Evolutionary conservation across 2,888 invertebrate species (phyloP).

Genomic region (Drosophila conformis): DNA sequence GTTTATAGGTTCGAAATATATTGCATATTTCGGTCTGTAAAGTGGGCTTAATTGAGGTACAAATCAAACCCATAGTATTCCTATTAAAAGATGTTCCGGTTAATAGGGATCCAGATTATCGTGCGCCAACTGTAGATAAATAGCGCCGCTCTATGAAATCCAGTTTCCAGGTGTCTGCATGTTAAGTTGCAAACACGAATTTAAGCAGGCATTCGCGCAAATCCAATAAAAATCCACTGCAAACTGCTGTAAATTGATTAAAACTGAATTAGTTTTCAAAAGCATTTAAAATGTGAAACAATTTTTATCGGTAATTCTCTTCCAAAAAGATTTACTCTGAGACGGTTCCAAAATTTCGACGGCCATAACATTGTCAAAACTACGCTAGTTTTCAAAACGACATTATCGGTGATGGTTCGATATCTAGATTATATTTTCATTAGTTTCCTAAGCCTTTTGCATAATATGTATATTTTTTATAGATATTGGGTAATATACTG

Average conservation of each 20-base stretch:
- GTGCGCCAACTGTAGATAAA: too few relatives aligned
- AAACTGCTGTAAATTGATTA: neutral
- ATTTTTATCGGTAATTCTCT: neutral
- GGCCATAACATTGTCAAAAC: neutral
- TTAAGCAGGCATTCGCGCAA: neutral
- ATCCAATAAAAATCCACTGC: neutral
- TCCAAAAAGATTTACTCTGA: neutral
- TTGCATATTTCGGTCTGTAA: neutral
- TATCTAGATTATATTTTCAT: neutral
- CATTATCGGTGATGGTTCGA: neutral
- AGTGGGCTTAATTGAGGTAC: neutral
- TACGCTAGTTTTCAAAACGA: neutral
- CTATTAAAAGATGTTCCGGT: neutral
- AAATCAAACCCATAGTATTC: neutral
- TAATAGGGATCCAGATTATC: neutral
- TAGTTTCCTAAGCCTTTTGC: neutral
- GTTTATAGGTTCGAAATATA: neutral
- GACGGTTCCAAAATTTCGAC: neutral
- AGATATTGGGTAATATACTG: neutral
- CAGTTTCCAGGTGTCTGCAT: neutral
- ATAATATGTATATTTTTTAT: neutral
- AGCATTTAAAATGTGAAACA: neutral
- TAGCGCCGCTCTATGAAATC: neutral
- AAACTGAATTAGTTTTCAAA: neutral
- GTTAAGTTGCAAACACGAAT: neutral